Base-by-base conservation (phyloP, 2,888 invertebrate species). In the Synergus itoensis region DNA sequence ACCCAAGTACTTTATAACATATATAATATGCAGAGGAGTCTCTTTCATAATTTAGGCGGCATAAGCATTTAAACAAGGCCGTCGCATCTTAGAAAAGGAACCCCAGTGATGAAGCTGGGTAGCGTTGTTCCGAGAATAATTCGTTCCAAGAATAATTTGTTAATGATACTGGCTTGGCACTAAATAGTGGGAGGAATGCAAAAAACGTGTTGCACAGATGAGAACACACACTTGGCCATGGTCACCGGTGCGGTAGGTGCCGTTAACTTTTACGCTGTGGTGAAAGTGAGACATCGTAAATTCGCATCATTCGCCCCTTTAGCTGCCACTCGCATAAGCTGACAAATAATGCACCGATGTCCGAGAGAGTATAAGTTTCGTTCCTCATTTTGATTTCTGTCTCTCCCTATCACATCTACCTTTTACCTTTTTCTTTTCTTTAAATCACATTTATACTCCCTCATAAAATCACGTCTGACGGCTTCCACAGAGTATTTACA, bases 101-200 rank as follows among this genome's bases (percentile, higher is more conserved):
- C 60, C 63, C 57, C 41, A 81, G 48, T 48, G 69, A 48, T 28
- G 69, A 73, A 48, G 48, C 48, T 73, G 69, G 69, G 36, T 73
- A 69, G 48, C 21, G 69, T 73, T 73, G 69, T 73, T 73, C 69
- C 36, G 53, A 73, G 69, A 73, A 73, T 73, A 69, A 69, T 69
- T 79, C 83, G 76, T 87, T 86, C 86, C 83, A 76, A 77, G 87
- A 87, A 88, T 86, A 86, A 88, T 88, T 87, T 85, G 87, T 88
- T 87, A 87, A 87, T 87, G 87, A 87, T 85, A 84, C 84, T 75
- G 67, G 79, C 79, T 80, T 82, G 85, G 82, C 83, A 82, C 83
- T 87, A 86, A 86, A 87, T 87, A 86, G 83, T 77, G 69, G 48
- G 80, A 67, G 84, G 86, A 84, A 85, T 86, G 87, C 84, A 85